Evolutionary conservation across 2,797 vertebrate genomes (phyloP), one percentile per base, ranked within the genome.

Genomic region (Chromobotia macracanthus): DNA sequence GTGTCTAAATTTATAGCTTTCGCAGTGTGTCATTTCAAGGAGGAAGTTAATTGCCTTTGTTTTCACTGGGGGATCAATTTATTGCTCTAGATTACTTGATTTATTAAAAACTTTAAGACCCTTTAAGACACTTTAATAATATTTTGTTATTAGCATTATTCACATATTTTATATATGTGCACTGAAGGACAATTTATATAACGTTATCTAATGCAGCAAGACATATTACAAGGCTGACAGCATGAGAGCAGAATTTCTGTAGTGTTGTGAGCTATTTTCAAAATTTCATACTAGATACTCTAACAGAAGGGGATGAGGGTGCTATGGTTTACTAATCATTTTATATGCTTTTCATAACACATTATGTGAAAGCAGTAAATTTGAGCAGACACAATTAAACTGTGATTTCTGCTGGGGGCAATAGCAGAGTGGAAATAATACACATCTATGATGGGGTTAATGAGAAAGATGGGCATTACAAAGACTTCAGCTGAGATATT

Each of bases 311-410:
- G 23, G 72, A 71, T 70, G 72, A 31, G 83, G 67, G 61, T 61
- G 72, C 73, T 56, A 46, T 51, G 83, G 72, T 80, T 88, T 87
- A 56, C 41, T 79, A 86, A 85, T 86, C 72, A 46, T 78, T 86
- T 87, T 86, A 75, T 80, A 85, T 86, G 84, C 79, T 83, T 85
- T 83, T 87, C 81, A 83, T 80, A 85, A 85, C 80, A 81, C 56
- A 77, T 86, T 86, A 72, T 48, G 55, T 53, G 10, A 13, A 51
- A 88, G 81, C 80, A 75, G 82, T 72, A 87, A 88, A 86, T 88
- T 67, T 80, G 70, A 88, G 78, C 75, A 81, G 84, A 87, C 82
- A 84, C 71, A 84, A 85, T 84, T 81, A 83, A 83, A 82, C 82
- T 48, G 66, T 79, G 70, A 85, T 82, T 87, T 84, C 73, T 78